phyloP scores from a whole-genome alignment of 2,888 invertebrate genomes.

The Rhingia campestris region DNA sequence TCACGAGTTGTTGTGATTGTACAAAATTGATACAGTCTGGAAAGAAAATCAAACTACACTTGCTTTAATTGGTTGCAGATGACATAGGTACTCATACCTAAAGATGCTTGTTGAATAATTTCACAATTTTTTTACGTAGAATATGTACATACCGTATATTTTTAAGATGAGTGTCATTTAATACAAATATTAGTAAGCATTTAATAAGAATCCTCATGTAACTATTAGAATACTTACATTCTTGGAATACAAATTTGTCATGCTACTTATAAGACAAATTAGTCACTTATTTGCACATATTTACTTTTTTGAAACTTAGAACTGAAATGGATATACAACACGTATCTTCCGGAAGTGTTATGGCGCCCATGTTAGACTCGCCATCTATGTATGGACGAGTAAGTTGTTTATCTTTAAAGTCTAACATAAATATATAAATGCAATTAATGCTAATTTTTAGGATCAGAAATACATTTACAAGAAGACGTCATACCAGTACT shows the following conservation, averaged over 20 bases:
- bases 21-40: slow-evolving; percentile 30
- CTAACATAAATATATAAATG: background rate
- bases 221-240: background rate
- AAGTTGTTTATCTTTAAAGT: slow-evolving; percentile 24
- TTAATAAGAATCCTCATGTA: background rate
- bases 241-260: background rate
- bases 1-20: slow-evolving; percentile 11
- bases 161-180: too few relatives aligned
- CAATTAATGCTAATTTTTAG: slow-evolving; percentile 71
- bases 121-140: too few relatives aligned
- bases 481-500: slow-evolving; percentile 82
- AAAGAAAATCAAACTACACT: slow-evolving; percentile 12
- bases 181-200: background rate
- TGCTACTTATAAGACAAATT: background rate
- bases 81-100: background rate
- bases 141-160: too few relatives aligned
- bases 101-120: too few relatives aligned
- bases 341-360: slow-evolving; percentile 58
- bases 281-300: background rate
- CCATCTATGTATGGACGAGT: slow-evolving; percentile 64
- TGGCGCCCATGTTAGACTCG: slow-evolving; percentile 56
- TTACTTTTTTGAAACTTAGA: slow-evolving; percentile 44
- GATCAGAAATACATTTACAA: slow-evolving; percentile 81
- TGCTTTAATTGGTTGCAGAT: background rate
- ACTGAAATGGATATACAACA: slow-evolving; percentile 63